Base-by-base conservation (phyloP, 2,113 vertebrate species). In the Sterrhoptilus dennistouni region DNA sequence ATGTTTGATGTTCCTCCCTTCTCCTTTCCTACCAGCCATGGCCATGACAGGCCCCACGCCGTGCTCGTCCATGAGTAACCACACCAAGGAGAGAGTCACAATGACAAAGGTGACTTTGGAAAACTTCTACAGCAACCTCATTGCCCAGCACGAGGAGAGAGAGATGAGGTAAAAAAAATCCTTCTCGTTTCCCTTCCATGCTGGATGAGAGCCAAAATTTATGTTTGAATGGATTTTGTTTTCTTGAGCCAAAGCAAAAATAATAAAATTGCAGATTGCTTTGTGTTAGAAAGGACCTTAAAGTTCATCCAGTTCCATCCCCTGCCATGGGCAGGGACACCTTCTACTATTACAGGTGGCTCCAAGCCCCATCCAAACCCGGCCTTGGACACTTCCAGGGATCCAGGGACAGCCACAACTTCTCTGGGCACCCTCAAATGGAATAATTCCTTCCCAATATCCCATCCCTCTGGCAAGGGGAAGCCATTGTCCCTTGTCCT, bases 61-160 rank as follows among this genome's bases (percentile, higher is more conserved):
- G 4, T 99, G 98, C 94, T 98, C 99, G 2, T 98, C 99, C 57
- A 99, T 99, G 99, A 99, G 99, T 93, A 99, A 99, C 91, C 99
- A 99, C 97, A 99, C 99, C 75, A 99, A 99, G 97, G 99, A 99
- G 96, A 97, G 99, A 35, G 99, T 99, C 80, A 99, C 99, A 2
- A 99, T 99, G 99, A 99, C 99, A 75, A 99, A 99, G 97, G 99
- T 99, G 97, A 99, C 99, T 1, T 87, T 99, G 93, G 99, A 99
- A 95, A 99, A 99, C 97, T 99, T 99, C 97, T 99, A 99, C 96
- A 99, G 99, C 97, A 99, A 99, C 89, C 98, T 99, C 50, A 99
- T 99, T 1, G 98, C 99, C 8, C 99, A 99, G 95, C 99, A 99
- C 2, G 99, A 99, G 93, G 99, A 99, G 95, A 89, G 99, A 50